phyloP scores from a whole-genome alignment of 2,113 vertebrate genomes.

The Butorides virescens region DNA sequence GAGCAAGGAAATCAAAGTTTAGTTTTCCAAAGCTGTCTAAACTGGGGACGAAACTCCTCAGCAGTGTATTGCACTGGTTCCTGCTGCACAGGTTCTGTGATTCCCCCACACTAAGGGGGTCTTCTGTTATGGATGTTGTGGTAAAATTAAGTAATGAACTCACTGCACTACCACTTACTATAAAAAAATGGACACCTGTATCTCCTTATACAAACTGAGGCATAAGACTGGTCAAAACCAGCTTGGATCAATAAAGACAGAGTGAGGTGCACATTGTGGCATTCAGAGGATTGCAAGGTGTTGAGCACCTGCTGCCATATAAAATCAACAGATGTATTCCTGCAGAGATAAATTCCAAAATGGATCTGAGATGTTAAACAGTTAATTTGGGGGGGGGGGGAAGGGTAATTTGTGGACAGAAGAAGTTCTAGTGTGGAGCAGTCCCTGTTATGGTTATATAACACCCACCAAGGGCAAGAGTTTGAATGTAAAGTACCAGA shows the following conservation, averaged over 20 bases:
- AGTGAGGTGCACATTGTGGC: background rate
- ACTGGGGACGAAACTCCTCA: background rate
- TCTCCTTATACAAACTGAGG: background rate
- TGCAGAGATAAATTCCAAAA: background rate
- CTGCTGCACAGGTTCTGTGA: background rate
- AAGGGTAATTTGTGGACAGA: background rate
- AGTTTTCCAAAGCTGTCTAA: background rate
- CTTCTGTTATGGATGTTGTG: background rate
- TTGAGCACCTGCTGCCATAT: background rate
- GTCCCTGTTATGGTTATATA: background rate
- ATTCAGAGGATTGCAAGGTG: background rate
- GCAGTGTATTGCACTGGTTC: background rate
- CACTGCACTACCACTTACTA: background rate
- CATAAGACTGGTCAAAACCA: background rate
- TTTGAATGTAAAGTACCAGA: background rate
- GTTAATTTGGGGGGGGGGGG: background rate
- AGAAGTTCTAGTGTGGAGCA: background rate
- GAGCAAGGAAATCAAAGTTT: background rate
- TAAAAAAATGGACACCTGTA: background rate
- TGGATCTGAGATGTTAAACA: background rate
- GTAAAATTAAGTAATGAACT: background rate
- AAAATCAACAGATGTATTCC: background rate
- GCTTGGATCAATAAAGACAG: background rate
- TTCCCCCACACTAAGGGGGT: fast-evolving
- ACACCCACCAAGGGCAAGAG: background rate